phyloP scores from a whole-genome alignment of 37 sponge, comb jelly and placozoan species.

The Theonella swinhoei region DNA sequence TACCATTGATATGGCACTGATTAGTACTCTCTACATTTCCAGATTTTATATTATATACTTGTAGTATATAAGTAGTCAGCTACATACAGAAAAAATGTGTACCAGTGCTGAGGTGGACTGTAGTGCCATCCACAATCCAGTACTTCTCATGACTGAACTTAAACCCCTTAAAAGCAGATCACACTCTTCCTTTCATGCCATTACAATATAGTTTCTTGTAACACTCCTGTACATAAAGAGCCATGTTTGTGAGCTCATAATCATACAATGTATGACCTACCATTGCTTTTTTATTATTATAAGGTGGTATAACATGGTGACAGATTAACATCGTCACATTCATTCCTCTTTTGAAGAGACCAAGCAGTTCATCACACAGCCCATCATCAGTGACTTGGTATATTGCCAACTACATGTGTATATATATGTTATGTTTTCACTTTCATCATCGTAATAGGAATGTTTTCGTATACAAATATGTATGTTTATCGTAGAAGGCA shows the following conservation, averaged over 20 bases:
- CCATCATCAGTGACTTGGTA: constrained; percentile 72
- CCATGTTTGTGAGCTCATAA: too few species aligned
- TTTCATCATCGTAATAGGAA: too few species aligned
- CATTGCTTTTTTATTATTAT: not conserved
- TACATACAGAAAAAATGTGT: too few species aligned
- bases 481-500: too few species aligned
- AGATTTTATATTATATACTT: too few species aligned
- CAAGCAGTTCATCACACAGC: constrained; percentile 58
- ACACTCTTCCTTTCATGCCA: constrained; percentile 63
- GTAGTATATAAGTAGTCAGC: too few species aligned
- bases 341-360: constrained; percentile 53
- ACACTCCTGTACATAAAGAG: constrained; percentile 49
- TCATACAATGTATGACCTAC: too few species aligned
- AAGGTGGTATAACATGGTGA: constrained; percentile 27
- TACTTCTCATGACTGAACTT: constrained; percentile 81
- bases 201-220: constrained; percentile 58
- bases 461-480: too few species aligned
- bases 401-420: constrained; percentile 30
- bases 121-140: constrained; percentile 82
- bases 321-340: constrained; percentile 75
- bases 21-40: too few species aligned
- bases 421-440: too few species aligned
- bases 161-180: constrained; percentile 50
- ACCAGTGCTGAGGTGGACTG: constrained; percentile 89
- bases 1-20: not conserved